A percentile compares a stretch with the other conserved stretches of the same genome.
These are phyloP conservation scores for Pseudoips prasinana DNA, from an alignment of 2,888 invertebrate species.

Conservation along the genomic window DNA sequence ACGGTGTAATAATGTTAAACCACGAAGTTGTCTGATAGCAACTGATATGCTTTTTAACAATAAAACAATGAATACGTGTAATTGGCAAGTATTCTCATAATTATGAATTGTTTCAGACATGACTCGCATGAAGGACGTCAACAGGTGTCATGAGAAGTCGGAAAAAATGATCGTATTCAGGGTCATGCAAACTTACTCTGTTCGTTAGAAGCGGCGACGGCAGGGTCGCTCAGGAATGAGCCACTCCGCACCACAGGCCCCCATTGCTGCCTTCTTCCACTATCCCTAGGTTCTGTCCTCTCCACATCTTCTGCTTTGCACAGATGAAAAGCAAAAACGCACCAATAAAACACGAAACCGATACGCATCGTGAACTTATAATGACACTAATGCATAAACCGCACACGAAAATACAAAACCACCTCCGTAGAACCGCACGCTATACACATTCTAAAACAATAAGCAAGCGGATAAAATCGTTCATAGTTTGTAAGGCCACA, in stretches of 20 bases:
- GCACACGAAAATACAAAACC: conserved; percentile 56
- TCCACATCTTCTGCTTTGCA: conserved; percentile 74
- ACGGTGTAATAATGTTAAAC: too few species aligned
- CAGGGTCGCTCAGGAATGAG: conserved; percentile 61
- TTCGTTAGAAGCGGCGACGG: conserved; percentile 62
- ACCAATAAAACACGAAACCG: conserved; percentile 77
- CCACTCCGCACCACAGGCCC: conserved; percentile 62
- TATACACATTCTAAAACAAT: conserved; percentile 71
- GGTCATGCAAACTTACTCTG: conserved; percentile 65
- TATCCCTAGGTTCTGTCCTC: conserved; percentile 69
- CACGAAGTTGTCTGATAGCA: too few species aligned
- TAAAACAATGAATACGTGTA: conserved; percentile 18
- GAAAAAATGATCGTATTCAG: conserved; percentile 47
- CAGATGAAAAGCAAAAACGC: conserved; percentile 75
- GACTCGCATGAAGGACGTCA: conserved; percentile 52
- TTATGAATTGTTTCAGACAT: conserved; percentile 31
- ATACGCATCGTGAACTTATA: conserved; percentile 77
- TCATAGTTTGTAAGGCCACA: conserved; percentile 62
- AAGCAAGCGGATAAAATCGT: conserved; percentile 41
- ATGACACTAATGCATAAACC: conserved; percentile 69
- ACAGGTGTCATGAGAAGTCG: conserved; percentile 61
- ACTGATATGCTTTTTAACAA: too few species aligned
- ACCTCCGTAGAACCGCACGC: conserved; percentile 56
- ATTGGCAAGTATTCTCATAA: conserved; percentile 34
- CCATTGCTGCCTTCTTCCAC: conserved; percentile 68